phyloP scores from a whole-genome alignment of 2,888 invertebrate genomes.

The Scelioninae gen. 1 region DNA sequence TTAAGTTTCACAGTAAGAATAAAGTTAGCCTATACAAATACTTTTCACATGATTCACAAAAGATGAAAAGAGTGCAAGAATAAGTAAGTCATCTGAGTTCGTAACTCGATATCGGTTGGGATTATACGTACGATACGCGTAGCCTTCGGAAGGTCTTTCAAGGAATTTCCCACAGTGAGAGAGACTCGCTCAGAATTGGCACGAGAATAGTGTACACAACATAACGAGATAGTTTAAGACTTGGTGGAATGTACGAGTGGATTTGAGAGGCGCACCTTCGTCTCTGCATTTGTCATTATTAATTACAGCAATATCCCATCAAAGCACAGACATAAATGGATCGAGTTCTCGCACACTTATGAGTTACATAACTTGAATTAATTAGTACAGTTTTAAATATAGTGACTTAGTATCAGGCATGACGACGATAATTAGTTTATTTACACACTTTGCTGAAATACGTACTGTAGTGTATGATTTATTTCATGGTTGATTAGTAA shows the following conservation, averaged over 20 bases:
- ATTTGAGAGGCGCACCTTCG: conserved; percentile 57
- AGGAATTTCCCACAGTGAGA: conserved; percentile 61
- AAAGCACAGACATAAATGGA: conserved; percentile 34
- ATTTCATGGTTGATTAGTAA: no score
- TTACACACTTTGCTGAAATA: no score
- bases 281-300: conserved; percentile 49
- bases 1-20: no score
- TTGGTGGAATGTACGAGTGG: conserved; percentile 43
- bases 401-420: not conserved
- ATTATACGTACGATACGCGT: conserved; percentile 34
- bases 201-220: conserved; percentile 50
- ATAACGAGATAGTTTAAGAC: conserved; percentile 62
- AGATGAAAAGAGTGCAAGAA: not conserved
- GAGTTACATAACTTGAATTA: conserved; percentile 30
- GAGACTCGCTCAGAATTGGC: conserved; percentile 49
- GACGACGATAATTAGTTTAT: no score
- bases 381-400: conserved; percentile 3
- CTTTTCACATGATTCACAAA: no score
- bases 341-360: conserved; percentile 23
- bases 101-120: conserved; percentile 40
- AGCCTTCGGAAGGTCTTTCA: conserved; percentile 63
- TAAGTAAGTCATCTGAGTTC: conserved; percentile 40
- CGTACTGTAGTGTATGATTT: no score
- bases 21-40: no score
- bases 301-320: conserved; percentile 39